Base-by-base conservation (phyloP, 92 coral and sea anemone genomes). In the Pocillopora grandis region DNA sequence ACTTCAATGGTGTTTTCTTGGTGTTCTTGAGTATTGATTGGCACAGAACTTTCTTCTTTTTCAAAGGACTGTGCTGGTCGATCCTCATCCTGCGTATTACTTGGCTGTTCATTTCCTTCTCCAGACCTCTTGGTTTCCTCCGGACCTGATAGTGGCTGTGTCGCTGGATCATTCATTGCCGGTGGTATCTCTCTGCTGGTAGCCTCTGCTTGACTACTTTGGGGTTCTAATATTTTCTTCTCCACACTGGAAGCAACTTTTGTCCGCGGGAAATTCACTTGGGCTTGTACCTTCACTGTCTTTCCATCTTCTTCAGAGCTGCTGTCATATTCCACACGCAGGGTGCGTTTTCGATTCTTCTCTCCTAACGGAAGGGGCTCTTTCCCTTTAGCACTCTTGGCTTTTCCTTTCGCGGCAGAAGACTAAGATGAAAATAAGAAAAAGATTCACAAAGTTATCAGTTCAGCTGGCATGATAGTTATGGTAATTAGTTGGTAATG, bases 301-400 rank as follows among this genome's bases (percentile, higher is more conserved):
- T 42, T 42, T 42, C 52, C 52, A 42, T 77, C 83, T 58, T 77
- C 88, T 27, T 67, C 88, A 76, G 88, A 84, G 36, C 83, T 84
- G 37, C 70, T 76, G 19, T 19, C 71, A 17, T 21, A 10, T 9
- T 1, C 5, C 19, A 16, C 8, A 74, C 31, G 18, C n/a, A 36
- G 55, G 23, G 19, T 20, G 73, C 80, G 80, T 63, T 36, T 75
- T 64, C 56, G 80, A 64, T 71, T 52, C 31, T 27, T 74, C 20
- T 3, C 27, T 60, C 69, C 37, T 52, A 73, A 10, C 35, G 33
- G 82, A 19, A 78, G 42, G 9, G 82, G 76, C 58, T 80, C 76
- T 57, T 80, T 80, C 17, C 66, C 84, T 80, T 20, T 80, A 19
- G 1, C 59, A n/a, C 49, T 10, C 17, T 27, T 31, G 48, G 11